phyloP scores from a whole-genome alignment of 2,888 invertebrate species.

The Fragum sueziense region DNA sequence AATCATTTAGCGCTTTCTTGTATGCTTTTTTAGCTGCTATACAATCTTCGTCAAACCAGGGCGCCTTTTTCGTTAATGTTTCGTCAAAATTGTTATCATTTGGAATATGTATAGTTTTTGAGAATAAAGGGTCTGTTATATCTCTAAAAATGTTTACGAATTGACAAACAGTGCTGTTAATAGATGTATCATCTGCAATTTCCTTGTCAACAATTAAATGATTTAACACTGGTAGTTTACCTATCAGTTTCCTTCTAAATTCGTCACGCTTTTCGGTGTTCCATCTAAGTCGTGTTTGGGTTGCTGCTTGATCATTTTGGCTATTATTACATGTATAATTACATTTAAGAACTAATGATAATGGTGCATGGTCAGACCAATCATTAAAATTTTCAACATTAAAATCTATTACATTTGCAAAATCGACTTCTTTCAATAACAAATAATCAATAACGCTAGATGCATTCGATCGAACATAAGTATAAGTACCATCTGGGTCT shows the following conservation, averaged over 20 bases:
- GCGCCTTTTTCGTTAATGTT: background rate
- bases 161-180: background rate
- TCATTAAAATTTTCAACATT: constrained; percentile 14
- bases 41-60: constrained; percentile 6
- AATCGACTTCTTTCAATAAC: background rate
- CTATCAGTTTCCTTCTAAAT: constrained; percentile 11
- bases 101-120: background rate
- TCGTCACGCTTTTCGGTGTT: background rate
- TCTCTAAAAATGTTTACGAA: background rate
- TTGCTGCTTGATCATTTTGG: background rate
- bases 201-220: background rate
- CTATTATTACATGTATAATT: background rate
- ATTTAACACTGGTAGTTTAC: constrained; percentile 7
- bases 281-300: background rate
- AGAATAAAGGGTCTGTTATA: background rate
- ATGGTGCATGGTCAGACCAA: constrained; percentile 13
- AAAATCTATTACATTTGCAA: background rate
- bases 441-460: constrained; percentile 9
- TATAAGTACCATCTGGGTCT: background rate
- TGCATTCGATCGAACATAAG: background rate
- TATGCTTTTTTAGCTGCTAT: background rate
- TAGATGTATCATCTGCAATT: background rate
- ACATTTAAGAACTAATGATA: constrained; percentile 4
- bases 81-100: background rate
- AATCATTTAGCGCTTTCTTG: background rate